phyloP scores from a whole-genome alignment of 2,113 vertebrate species.

The Montifringilla adamsi region DNA sequence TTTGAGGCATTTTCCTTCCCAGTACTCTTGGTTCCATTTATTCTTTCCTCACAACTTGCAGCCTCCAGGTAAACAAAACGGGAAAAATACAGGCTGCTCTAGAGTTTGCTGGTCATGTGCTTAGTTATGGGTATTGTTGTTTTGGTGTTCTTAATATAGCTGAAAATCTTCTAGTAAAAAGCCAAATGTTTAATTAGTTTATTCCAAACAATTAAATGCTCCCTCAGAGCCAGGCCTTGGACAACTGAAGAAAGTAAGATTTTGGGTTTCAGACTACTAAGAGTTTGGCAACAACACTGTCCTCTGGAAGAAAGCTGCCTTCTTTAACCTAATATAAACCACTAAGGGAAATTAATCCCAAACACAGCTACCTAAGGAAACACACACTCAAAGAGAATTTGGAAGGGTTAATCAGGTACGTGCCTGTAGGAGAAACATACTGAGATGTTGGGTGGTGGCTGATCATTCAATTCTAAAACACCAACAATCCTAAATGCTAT shows the following conservation, averaged over 20 bases:
- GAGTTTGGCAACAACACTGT: neutral
- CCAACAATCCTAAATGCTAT: neutral
- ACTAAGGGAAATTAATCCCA: neutral
- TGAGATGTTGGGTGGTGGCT: neutral
- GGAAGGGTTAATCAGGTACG: fast-evolving
- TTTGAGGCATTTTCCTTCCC: neutral
- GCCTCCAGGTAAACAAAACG: neutral
- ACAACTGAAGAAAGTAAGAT: neutral
- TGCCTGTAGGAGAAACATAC: neutral
- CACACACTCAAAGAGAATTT: neutral
- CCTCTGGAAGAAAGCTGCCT: neutral
- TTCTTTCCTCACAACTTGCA: neutral
- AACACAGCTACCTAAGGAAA: neutral
- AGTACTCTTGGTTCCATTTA: neutral
- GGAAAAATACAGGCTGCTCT: neutral
- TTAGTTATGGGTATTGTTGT: neutral
- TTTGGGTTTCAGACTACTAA: neutral
- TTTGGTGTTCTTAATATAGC: neutral
- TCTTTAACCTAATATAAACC: neutral
- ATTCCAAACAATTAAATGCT: neutral
- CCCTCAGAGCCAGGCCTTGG: neutral
- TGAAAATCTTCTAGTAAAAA: neutral
- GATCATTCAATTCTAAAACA: neutral
- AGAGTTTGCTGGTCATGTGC: neutral
- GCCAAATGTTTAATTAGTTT: neutral